Evolutionary conservation across 2,113 vertebrate genomes (phyloP), one percentile per base, ranked within the genome.

Genomic region (Hippoglossus stenolepis): DNA sequence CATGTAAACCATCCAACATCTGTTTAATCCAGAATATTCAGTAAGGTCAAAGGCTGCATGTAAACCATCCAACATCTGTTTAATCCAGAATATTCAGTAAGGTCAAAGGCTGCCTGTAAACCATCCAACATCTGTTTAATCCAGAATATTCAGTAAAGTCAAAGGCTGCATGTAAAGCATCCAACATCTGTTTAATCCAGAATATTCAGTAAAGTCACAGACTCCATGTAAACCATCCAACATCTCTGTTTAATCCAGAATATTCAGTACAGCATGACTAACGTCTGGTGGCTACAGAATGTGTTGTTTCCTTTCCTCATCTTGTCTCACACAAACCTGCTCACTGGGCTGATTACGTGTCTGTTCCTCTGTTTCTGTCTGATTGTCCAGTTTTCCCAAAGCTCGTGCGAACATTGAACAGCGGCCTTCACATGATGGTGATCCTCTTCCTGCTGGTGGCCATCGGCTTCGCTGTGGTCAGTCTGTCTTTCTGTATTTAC

Each of bases 401-500:
- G 58, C 95, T 99, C 80, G 95, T 98, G 86, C 95, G 90, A 80
- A 95, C 94, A 23, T 66, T 99, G 86, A 97, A 97, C 6, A 57
- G 94, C 5, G 94, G 95, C 54, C 96, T 99, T 66, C 98, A 99
- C 1, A 58, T 97, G 91, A 94, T 92, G 77, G 95, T 97, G 77
- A 95, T 99, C 73, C 91, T 98, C 54, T 98, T 98, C 88, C 94
- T 98, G 75, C 92, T 96, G 79, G 82, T 94, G 74, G 96, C 96
- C 43, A 91, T 97, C 80, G 93, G 89, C 24, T 95, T 99, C 67
- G 95, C 96, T 8, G 80, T 97, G 89, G 94, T 98, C 93, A 98
- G 97, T 91, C 94, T 96, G 77, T 97, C 96, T 70, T 97, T 97
- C 87, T 97, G 96, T 81, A 93, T 99, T 76, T 96, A 98, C 87